Evolutionary conservation across 1,140 invertebrate genomes (phyloP).

Genomic region (Hydropsyche tenuis): DNA sequence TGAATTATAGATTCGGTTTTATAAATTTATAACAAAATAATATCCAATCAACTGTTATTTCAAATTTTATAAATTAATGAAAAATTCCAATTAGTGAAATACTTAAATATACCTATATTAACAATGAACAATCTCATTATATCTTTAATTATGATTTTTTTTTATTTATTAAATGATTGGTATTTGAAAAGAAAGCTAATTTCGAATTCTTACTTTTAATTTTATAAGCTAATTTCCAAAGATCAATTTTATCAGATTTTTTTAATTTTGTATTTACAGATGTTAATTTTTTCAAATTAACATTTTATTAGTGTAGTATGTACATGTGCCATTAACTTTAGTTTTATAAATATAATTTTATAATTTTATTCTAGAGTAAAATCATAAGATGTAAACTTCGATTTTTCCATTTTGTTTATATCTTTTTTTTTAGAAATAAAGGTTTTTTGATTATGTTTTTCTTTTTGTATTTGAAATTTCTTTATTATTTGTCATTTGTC

Average conservation of each 20-base stretch:
- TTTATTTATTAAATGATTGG: not conserved
- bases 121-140: too few relatives aligned
- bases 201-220: not conserved
- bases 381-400: not conserved
- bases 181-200: not conserved
- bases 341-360: not conserved
- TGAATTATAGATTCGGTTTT: too few relatives aligned
- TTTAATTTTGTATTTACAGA: not conserved
- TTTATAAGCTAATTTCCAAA: slow-evolving; percentile 12
- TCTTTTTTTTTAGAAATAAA: too few relatives aligned
- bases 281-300: not conserved
- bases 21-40: too few relatives aligned
- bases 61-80: too few relatives aligned
- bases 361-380: not conserved
- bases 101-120: too few relatives aligned
- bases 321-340: slow-evolving; percentile 9
- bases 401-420: not conserved
- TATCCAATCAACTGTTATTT: too few relatives aligned
- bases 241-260: not conserved
- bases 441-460: too few relatives aligned
- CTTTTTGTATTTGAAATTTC: too few relatives aligned
- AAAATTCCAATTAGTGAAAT: too few relatives aligned
- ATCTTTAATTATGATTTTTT: not conserved
- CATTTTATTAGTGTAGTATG: not conserved
- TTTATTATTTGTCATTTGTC: too few relatives aligned